Evolutionary conservation across 2,113 vertebrate species (phyloP), one percentile per base, ranked within the genome.

Genomic region (Dipodomys ordii): DNA sequence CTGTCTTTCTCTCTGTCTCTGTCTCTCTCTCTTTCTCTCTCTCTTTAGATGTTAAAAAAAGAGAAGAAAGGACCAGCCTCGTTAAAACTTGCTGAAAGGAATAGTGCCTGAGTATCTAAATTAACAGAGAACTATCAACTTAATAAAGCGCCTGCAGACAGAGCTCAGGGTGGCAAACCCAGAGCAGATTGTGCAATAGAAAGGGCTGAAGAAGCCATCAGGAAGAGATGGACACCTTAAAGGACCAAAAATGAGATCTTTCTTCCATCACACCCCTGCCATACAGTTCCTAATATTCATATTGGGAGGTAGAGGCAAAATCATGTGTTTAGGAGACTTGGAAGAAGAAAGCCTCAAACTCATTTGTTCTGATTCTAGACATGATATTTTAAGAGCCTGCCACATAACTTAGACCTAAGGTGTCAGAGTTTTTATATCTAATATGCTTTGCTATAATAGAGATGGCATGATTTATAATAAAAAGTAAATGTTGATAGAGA

Each of bases 271-370:
- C 28, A 25, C 32, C 71, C n/a, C 1, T 5, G 12, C 7, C n/a
- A 35, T 3, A 8, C 60, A 32, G 0, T 53, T 22, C 10, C 12
- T 0, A 4, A 7, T 0, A 0, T 0, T 27, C 15, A 85, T 64
- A 81, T 39, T 13, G 13, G 74, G 0, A 13, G 25, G 3, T 5
- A 64, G 32, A 87, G 49, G 19, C 16, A 69, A 67, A 68, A 90
- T n/a, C 11, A 8, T 16, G 15, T n/a, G n/a, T 32, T 71, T 22
- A 39, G 22, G 30, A 60, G 86, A 57, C 19, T 67, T 5, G 5
- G 18, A 86, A 81, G n/a, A 81, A 25, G 7, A 20, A 44, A 87
- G 3, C 15, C n/a, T 73, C 39, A 39, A 49, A n/a, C 16, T 64
- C 32, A 22, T 20, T n/a, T 49, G 27, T 39, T 89, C 87, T 80